Evolutionary conservation across 1,140 invertebrate species (phyloP), one percentile per base, ranked within the genome.

Genomic region (Dufourea novaeangliae): DNA sequence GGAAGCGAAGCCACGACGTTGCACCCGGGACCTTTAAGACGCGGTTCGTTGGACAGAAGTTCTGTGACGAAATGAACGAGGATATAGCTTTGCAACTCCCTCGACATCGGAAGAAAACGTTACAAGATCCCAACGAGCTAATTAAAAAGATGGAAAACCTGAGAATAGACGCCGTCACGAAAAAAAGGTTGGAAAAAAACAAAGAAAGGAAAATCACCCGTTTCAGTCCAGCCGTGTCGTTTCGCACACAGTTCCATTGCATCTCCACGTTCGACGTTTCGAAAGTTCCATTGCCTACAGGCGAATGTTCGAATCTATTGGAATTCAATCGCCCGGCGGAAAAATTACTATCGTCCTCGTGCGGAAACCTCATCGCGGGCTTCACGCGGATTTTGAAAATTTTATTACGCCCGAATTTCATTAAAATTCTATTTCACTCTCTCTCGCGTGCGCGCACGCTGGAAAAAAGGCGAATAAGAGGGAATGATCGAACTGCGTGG

Each of bases 41-140:
- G 72, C 37, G 46, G n/a, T 70, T 17, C 27, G 27, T 20, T 44
- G 27, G 56, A 25, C 68, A 72, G 50, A 59, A 78, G n/a, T 57
- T 27, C 8, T n/a, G n/a, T 25, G 66, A 69, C 52, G 32, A 69
- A 57, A 59, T 50, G 14, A 41, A 69, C 39, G 29, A 59, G 17
- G 20, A 50, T 50, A 14, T 17, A n/a, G 14, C 10, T 1, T 17
- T 20, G 63, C 22, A 34, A 37, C 34, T 54, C 4, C 14, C 7
- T 25, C 20, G 10, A 7, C 17, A 27, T 20, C 22, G n/a, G 10
- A n/a, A n/a, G n/a, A n/a, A 7, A 50, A 37, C 41, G 22, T 8
- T 20, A 3, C 27, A n/a, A n/a, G 11, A 1, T 69, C 8, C 8
- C 32, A 25, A 20, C 12, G 62, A 46, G 0, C 1, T 41, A 44